Base-by-base conservation (phyloP, 1,140 invertebrate genomes). In the Nymphalis io region DNA sequence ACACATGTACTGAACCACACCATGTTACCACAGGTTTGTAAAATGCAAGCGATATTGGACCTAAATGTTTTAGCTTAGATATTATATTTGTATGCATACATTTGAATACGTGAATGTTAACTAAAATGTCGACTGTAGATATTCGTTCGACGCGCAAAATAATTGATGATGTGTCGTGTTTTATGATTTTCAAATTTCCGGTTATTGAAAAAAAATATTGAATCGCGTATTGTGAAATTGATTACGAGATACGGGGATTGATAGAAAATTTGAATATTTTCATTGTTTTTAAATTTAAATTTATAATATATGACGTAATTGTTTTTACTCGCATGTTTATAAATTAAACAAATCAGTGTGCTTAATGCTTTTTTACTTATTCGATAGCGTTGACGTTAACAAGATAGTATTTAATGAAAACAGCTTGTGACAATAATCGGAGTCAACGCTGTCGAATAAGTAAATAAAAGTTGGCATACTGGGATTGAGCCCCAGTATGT, bases 81-180 rank as follows among this genome's bases (percentile, higher is more conserved):
- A 10, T 38, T 42, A 40, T 51, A 38, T 39, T 65, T 3, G 38
- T 0, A 53, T 21, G 27, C 18, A 38, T 20, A 11, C 1, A 59
- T 70, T 65, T 65, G 20, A 20, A 64, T 33, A 64, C 16, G 42
- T 48, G 33, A 53, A 57, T 57, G 48, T 18, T 61, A 64, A 57
- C 69, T 70, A 44, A 66, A 55, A 44, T 60, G 63, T 38, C 16
- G 58, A 40, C 39, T 66, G 63, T 71, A 66, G 58, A 60, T 68
- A 33, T 21, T 61, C 23, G 44, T 55, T 27, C 63, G 44, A 63
- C 60, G 63, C 57, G 40, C 57, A 62, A 76, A 68, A 72, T 76
- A 73, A 73, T 74, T 74, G 70, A 75, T 73, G 70, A 64, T 75
- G 59, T 70, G 70, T 70, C 60, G 55, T 55, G 39, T 64, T 70